Base-by-base conservation (phyloP, 2,888 invertebrate genomes). In the Bugula neritina region DNA sequence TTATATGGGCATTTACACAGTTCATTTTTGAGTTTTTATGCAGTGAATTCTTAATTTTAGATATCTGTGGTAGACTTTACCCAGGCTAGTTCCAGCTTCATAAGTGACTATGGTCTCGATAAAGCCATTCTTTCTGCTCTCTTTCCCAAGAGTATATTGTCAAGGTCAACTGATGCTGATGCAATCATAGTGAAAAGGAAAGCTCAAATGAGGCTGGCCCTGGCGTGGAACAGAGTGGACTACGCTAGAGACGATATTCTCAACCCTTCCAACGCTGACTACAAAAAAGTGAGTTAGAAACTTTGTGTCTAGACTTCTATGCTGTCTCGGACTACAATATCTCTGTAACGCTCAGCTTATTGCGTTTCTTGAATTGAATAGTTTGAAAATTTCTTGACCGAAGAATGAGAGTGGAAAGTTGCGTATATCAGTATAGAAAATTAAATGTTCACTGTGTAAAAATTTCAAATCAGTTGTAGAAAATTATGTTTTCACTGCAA, bases 141-240 rank as follows among this genome's bases (percentile, higher is more conserved):
- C 34, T 63, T 31, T 63, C 63, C 21, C 34, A 63, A 63, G 27
- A 27, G 31, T 63, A n/a, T 25, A 10, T 13, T 63, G 17, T 43
- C 43, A 43, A 17, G 10, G 17, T 43, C 17, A 43, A 17, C 43
- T 43, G 43, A 43, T 10, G 17, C 10, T 10, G 43, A 5, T 5
- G 17, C 43, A 43, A 27, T 10, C n/a, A 31, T 63, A 2, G 27
- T 31, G 10, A 63, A 63, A n/a, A 63, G 21, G 31, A 77, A 78
- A 70, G 77, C 80, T n/a, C 84, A 84, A 78, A 75, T 84, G 63
- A 79, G 81, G 52, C 75, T 84, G 63, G 82, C 84, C 27, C 74
- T 84, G 72, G 81, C 83, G n/a, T 83, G 83, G 82, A 81, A 84
- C 74, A 76, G 83, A 34, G 79, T 80, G 77, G 84, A 84, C 74